phyloP scores from a whole-genome alignment of 2,888 invertebrate genomes.

The Nebria brevicollis region DNA sequence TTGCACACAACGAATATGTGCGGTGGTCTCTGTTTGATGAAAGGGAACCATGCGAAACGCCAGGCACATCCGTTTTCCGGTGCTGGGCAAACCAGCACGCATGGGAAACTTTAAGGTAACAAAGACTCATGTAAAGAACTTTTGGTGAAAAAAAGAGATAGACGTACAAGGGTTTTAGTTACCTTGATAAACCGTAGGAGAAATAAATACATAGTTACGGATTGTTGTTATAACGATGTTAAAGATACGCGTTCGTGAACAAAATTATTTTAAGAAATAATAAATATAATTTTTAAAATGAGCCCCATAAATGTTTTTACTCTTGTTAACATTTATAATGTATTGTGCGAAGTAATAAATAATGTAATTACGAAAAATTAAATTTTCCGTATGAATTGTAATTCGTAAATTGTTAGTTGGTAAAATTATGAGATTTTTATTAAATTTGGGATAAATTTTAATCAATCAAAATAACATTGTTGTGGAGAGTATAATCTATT shows the following conservation, averaged over 20 bases:
- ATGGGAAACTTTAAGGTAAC: conserved; percentile 28
- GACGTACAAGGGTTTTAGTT: neutral
- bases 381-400: no score
- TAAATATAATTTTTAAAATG: neutral
- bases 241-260: neutral
- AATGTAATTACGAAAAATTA: no score
- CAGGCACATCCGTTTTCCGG: conserved; percentile 42
- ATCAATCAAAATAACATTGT: no score
- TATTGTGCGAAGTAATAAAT: no score
- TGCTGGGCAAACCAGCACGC: conserved; percentile 25
- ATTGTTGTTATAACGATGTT: neutral
- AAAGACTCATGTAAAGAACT: neutral
- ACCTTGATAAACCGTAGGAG: neutral
- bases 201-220: neutral
- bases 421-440: no score
- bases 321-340: no score
- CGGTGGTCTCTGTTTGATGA: conserved; percentile 30
- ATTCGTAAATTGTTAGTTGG: no score
- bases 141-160: neutral
- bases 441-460: no score
- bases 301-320: no score
- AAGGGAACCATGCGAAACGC: conserved; percentile 42
- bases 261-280: neutral
- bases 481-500: no score
- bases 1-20: neutral